Base-by-base conservation (phyloP, 2,797 vertebrate species). In the Acipenser transmontanus region DNA sequence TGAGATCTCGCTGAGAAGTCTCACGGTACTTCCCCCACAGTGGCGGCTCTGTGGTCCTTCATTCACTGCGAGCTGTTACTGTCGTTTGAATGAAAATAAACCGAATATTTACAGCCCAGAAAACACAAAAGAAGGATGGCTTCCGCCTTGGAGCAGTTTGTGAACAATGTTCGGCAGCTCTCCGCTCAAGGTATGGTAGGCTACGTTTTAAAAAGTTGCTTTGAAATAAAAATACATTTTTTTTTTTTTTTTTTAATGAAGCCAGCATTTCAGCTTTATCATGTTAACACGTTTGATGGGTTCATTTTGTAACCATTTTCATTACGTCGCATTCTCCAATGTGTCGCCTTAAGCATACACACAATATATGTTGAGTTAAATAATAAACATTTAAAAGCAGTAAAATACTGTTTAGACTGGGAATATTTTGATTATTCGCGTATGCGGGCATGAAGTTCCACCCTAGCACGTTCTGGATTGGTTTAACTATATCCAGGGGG, bases 141-240 rank as follows among this genome's bases (percentile, higher is more conserved):
- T 89, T 98, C 96, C 80, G 95, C 96, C 76, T 83, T 98, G 90
- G 96, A 98, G 91, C 96, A 98, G 85, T 98, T 98, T 84, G 96
- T 98, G 82, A 97, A 98, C 87, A 98, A 97, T 81, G 96, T 98
- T 87, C 91, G 96, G 84, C 96, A 99, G 87, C 94, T 99, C 80
- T 99, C 96, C 64, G 95, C 96, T 78, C 96, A 98, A 94, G 96
- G 96, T 98, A 93, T 70, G 84, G 3, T 34, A 4, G 34, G 34
- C 34, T 34, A 4, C 4, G 4, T 34, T 34, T 34, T 4, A 34
- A 34, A 34, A 34, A 34, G 34, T 34, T 34, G 34, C 34, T 34
- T 34, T 34, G 34, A 34, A 34, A 34, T 34, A 34, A 34, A 34
- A 34, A 34, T 3, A 34, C 0, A 34, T 4, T 34, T 34, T 1